Evolutionary conservation across 2,888 invertebrate species (phyloP), one percentile per base, ranked within the genome.

Genomic region (Metalampra italica): DNA sequence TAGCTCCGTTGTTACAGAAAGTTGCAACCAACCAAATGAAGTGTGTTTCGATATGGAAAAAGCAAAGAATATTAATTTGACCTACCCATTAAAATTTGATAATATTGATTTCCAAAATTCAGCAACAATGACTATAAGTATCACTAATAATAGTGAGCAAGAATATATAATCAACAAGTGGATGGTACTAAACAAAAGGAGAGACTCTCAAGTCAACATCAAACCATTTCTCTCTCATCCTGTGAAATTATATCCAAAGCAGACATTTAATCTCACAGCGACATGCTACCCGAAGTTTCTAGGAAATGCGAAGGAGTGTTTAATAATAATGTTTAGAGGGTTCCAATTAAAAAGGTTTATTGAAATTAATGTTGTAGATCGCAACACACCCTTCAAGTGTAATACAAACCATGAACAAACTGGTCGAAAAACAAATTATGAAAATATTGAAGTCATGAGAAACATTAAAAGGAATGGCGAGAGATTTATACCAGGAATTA

Each of bases 261-360:
- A 87, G 54, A 75, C 74, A 30, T 62, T 90, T 42, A 66, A 63
- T 15, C 88, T 91, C 45, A 76, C 65, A 36, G 82, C 93, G 46
- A 77, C 73, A 49, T 93, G 92, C 57, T 72, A 64, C 34, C 91
- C 92, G 7, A 92, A 90, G 73, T 92, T 91, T 70, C 79, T 92
- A 49, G 94, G 94, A 1, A 72, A 68, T 41, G 90, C 91, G 9
- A 90, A 85, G 54, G 94, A 94, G 82, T 71, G 91, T 36, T 75
- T 94, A 44, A 74, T 92, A 15, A 90, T 94, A 56, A 68, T 82
- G 42, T 94, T 94, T 65, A 84, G 81, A 65, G 84, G 88, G 29
- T 93, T 93, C 65, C 90, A 91, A 69, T 84, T 94, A 29, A 91
- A 91, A 55, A 89, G 93, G 54, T 78, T 82, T 47, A 81, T 94